Evolutionary conservation across 2,797 vertebrate genomes (phyloP).

Genomic region (Ptychadena robeensis): DNA sequence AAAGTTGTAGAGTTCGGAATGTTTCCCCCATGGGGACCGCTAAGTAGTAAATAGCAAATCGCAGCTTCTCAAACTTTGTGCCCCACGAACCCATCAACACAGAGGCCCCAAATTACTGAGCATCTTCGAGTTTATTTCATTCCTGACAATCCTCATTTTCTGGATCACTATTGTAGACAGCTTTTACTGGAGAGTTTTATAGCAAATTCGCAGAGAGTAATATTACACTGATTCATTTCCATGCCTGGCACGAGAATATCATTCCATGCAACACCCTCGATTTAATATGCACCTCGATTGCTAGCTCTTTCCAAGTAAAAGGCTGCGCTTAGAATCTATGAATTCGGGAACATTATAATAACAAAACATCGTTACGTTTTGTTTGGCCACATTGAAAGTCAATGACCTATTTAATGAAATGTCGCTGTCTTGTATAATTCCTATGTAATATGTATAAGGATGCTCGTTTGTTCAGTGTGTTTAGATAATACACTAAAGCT

Average conservation of each 20-base stretch:
- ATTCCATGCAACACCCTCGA: too few species aligned
- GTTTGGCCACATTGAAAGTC: neutral
- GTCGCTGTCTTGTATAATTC: neutral
- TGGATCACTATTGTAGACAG: too few species aligned
- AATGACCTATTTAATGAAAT: constrained; percentile 21
- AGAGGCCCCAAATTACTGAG: neutral
- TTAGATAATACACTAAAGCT: constrained; percentile 65
- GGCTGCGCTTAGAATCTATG: too few species aligned
- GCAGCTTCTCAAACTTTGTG: neutral
- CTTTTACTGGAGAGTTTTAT: too few species aligned
- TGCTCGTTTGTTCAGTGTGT: constrained; percentile 57
- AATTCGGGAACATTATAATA: constrained; percentile 3
- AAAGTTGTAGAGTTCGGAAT: neutral
- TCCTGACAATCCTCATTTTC: too few species aligned
- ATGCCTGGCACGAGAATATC: too few species aligned
- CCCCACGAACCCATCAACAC: neutral
- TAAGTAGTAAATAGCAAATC: neutral
- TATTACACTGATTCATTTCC: too few species aligned
- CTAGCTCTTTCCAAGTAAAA: too few species aligned
- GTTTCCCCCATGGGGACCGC: constrained; percentile 3
- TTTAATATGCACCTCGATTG: too few species aligned
- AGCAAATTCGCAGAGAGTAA: too few species aligned
- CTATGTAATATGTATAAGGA: constrained; percentile 2
- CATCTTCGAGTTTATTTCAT: too few species aligned
- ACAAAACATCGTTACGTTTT: neutral